Percentiles rank a stretch among this genome's conserved stretches.
These are phyloP conservation scores for Bellardia bayeri DNA, from an alignment of 2,888 invertebrate genomes.

Conservation along the genomic window DNA sequence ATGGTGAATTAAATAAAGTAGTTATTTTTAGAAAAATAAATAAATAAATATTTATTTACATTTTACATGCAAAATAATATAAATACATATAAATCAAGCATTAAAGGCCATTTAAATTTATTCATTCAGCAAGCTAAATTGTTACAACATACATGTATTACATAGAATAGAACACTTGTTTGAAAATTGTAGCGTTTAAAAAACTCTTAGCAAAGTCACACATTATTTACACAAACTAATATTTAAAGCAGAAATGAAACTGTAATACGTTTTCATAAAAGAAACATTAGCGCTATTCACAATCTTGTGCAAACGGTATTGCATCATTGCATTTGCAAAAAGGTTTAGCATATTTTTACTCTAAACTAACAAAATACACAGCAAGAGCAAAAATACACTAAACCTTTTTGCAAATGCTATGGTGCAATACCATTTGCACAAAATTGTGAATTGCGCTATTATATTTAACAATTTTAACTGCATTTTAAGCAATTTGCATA, in stretches of 20 bases:
- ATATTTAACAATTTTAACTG: constrained; percentile 8
- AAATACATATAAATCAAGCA: constrained; percentile 24
- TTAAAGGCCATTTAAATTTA: constrained; percentile 47
- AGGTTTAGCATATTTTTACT: no score
- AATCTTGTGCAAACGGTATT: no score
- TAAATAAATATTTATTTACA: constrained; percentile 15
- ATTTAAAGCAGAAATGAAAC: neutral
- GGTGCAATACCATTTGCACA: no score
- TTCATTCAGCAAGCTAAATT: neutral
- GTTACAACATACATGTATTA: neutral
- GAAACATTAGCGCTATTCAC: no score
- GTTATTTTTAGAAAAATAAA: neutral
- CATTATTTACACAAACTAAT: constrained; percentile 22
- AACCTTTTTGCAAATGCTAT: no score
- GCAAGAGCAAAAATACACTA: no score
- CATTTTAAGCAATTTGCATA: constrained; percentile 40
- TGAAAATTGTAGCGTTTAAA: neutral
- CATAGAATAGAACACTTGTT: constrained; percentile 18
- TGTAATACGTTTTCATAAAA: neutral
- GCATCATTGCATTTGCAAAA: no score
- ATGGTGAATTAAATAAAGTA: constrained; percentile 15
- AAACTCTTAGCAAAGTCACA: neutral
- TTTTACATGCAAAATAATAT: constrained; percentile 31
- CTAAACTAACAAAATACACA: no score
- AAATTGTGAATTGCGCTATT: no score